A percentile compares a stretch with the other conserved stretches of the same genome.
These are phyloP conservation scores for Tinea trinotella DNA, from an alignment of 2,888 invertebrate genomes.

Conservation along the genomic window DNA sequence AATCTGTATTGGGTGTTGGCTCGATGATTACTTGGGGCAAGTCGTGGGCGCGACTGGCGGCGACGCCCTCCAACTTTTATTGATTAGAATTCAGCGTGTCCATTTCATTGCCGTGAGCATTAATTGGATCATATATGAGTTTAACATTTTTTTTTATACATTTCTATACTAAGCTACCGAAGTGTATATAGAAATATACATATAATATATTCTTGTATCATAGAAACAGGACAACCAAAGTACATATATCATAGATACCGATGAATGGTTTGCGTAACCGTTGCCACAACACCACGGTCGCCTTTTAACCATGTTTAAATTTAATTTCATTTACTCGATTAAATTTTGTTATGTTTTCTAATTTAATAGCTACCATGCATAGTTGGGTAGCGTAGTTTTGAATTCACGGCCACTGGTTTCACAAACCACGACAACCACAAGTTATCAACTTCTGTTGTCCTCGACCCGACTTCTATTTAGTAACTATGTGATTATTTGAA, in stretches of 20 bases:
- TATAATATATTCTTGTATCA: too few relatives aligned
- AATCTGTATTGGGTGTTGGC: slow-evolving; percentile 28
- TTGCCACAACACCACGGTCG: too few relatives aligned
- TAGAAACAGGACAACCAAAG: too few relatives aligned
- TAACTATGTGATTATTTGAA: background rate
- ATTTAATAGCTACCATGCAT: background rate
- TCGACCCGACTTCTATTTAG: slow-evolving; percentile 24
- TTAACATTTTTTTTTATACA: too few relatives aligned
- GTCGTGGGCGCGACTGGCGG: slow-evolving; percentile 15
- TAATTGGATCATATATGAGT: slow-evolving; percentile 10
- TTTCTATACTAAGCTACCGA: too few relatives aligned
- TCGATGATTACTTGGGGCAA: slow-evolving; percentile 19
- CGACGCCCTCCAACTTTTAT: slow-evolving; percentile 13
- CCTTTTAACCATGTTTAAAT: too few relatives aligned
- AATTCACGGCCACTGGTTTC: slow-evolving; percentile 14
- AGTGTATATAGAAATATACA: too few relatives aligned
- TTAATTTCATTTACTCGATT: too few relatives aligned
- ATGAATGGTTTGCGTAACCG: too few relatives aligned
- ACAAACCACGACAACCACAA: slow-evolving; percentile 24
- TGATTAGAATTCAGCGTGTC: slow-evolving; percentile 32
- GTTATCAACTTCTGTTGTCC: slow-evolving; percentile 22
- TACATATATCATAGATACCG: too few relatives aligned
- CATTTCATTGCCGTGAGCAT: slow-evolving; percentile 36
- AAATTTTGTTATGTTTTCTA: too few relatives aligned
- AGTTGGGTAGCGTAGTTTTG: slow-evolving; percentile 12